Conservation (phyloP, 2,797 vertebrate genomes). For the Sarcophilus harrisii region DNA sequence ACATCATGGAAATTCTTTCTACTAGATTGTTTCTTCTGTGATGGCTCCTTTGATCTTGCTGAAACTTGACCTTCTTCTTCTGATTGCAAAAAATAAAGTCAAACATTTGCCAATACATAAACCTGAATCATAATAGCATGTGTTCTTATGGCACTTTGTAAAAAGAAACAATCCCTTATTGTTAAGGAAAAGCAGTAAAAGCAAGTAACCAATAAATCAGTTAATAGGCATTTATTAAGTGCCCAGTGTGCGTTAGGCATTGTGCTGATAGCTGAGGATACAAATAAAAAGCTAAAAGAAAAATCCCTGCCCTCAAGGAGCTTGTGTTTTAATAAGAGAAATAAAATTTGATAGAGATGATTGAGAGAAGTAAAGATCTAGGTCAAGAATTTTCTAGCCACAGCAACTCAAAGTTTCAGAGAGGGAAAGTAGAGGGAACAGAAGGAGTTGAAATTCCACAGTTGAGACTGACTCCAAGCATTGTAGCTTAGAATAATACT, state of each 20-base stretch:
- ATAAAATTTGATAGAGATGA: not conserved
- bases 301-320: not conserved
- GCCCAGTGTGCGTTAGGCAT: not conserved
- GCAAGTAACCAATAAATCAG: not conserved
- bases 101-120: not conserved
- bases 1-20: conserved; percentile 82
- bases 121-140: not conserved
- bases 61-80: not conserved
- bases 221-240: not conserved
- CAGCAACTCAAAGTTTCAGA: not conserved
- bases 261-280: not conserved
- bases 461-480: not conserved
- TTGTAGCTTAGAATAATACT: not conserved
- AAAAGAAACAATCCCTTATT: not conserved
- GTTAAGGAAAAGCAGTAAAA: not conserved
- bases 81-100: not conserved
- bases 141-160: not conserved
- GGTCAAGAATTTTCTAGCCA: not conserved
- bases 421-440: not conserved
- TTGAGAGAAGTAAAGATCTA: not conserved
- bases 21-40: not conserved
- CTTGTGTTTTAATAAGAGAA: not conserved
- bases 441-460: not conserved
- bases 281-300: not conserved
- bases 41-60: not conserved